Evolutionary conservation across 2,113 vertebrate genomes (phyloP), one percentile per base, ranked within the genome.

Genomic region (Hystrix brachyura): DNA sequence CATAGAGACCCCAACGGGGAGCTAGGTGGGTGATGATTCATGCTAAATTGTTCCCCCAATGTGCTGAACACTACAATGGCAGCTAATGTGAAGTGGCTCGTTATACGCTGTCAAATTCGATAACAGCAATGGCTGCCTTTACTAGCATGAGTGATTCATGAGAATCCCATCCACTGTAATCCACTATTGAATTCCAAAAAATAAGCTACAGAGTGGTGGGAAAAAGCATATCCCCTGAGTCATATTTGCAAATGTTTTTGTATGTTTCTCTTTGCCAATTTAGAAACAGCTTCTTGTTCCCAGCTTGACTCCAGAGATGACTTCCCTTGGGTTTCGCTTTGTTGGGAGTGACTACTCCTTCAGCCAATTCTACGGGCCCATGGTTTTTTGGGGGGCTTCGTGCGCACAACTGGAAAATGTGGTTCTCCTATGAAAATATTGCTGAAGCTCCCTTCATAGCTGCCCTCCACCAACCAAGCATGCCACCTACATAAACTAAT

Each of bases 21-120:
- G 46, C 81, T 96, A 94, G 96, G 96, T 97, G 87, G 97, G 96
- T 95, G 94, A 94, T 95, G 92, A 98, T 95, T 97, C 87, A 88
- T 89, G 43, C 60, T 92, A 86, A 97, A 67, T 94, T 43, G 32
- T 98, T 72, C 43, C 80, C 71, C 72, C 74, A 69, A 59, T 85
- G 74, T 90, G 71, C 88, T 76, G 65, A 94, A 79, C 46, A 62
- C 55, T 17, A 46, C 59, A 90, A 67, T 32, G 53, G 38, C 43
- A 79, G 81, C 78, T 82, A 88, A 92, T 86, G 78, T 62, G 78
- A 94, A 94, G 59, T 82, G 95, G 76, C 81, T 98, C 90, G 82
- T 97, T 95, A 96, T 90, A 74, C 2, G 53, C 81, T 96, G 96
- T 97, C 97, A 95, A 83, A 90, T 85, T 92, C 7, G 18, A 51